A percentile compares a stretch with the other conserved stretches of the same genome.
Evolutionary conservation across 2,113 vertebrate species (phyloP).

Genomic region (Cyanoramphus novaezelandiae): DNA sequence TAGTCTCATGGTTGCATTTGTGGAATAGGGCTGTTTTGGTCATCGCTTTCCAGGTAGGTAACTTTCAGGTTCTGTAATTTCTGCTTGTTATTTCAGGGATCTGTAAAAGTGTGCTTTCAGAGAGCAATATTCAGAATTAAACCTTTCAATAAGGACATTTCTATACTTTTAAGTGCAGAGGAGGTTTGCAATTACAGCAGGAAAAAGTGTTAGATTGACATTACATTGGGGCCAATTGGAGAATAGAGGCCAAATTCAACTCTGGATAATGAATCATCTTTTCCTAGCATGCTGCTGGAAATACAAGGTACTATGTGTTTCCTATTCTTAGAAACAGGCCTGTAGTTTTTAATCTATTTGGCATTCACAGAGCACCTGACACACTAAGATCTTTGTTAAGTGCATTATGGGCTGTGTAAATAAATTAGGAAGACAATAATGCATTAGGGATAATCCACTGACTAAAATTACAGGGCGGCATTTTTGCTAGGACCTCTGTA

Average conservation of each 20-base stretch:
- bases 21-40: neutral
- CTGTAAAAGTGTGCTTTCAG: neutral
- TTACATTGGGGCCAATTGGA: neutral
- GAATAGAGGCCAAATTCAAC: neutral
- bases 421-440: conserved; percentile 7
- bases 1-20: neutral
- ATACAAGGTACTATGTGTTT: neutral
- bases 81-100: neutral
- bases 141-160: neutral
- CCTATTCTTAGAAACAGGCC: neutral
- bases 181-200: neutral
- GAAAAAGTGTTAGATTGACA: neutral
- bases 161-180: neutral
- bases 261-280: neutral
- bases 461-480: neutral
- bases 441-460: neutral
- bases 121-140: neutral
- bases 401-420: neutral
- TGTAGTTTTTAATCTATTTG: neutral
- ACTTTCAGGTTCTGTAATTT: neutral
- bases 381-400: neutral
- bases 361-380: neutral
- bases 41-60: neutral
- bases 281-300: neutral
- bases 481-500: neutral